phyloP scores from a whole-genome alignment of 2,888 invertebrate species.

The Xiphydria camelus region DNA sequence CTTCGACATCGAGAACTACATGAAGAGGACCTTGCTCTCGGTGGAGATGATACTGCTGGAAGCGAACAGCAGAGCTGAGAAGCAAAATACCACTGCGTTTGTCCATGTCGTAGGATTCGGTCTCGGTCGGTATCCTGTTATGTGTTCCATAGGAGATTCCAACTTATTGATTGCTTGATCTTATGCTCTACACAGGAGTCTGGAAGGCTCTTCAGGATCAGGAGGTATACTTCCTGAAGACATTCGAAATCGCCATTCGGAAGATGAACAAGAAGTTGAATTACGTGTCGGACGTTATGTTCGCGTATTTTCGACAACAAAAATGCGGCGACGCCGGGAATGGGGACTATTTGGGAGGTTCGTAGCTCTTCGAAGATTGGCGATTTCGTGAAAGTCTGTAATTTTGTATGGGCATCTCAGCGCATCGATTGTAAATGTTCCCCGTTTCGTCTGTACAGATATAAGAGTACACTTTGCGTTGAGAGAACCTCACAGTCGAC shows the following conservation, averaged over 20 bases:
- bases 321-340: constrained; percentile 59
- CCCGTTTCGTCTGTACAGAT: constrained; percentile 29
- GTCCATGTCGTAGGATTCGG: constrained; percentile 71
- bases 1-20: constrained; percentile 54
- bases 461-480: constrained; percentile 53
- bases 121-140: constrained; percentile 46
- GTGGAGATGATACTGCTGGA: constrained; percentile 68
- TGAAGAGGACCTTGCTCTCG: constrained; percentile 51
- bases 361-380: constrained; percentile 4
- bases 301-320: constrained; percentile 64
- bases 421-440: too few species aligned
- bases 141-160: too few species aligned
- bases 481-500: constrained; percentile 50
- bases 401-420: too few species aligned
- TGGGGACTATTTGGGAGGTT: constrained; percentile 55
- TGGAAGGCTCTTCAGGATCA: constrained; percentile 69
- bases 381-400: not conserved
- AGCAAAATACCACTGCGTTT: constrained; percentile 61
- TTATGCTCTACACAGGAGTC: constrained; percentile 60
- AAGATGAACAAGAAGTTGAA: constrained; percentile 59
- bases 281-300: constrained; percentile 67
- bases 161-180: constrained; percentile 5
- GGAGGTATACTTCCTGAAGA: constrained; percentile 65
- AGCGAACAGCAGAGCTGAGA: constrained; percentile 63
- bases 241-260: constrained; percentile 66